Percentiles rank a stretch among this genome's conserved stretches.
Evolutionary conservation across 2,797 vertebrate species (phyloP).

Genomic region (Spizella passerina): DNA sequence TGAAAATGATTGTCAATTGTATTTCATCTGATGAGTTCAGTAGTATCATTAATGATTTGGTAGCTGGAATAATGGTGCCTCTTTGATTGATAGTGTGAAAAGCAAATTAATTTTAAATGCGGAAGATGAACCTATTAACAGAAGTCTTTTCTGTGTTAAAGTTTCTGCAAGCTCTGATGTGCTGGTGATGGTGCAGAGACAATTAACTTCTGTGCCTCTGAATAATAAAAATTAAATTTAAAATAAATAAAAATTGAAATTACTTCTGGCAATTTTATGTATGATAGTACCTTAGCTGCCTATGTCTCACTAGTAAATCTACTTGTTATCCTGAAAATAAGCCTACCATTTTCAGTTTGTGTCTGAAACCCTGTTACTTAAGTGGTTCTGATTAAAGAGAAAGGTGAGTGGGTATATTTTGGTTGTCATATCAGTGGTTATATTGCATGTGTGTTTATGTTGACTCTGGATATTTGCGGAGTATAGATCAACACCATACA

Average conservation of each 20-base stretch:
- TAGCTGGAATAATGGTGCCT: not conserved
- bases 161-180: not conserved
- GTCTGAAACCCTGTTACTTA: not conserved
- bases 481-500: not conserved
- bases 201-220: not conserved
- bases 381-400: not conserved
- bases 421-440: fast-evolving
- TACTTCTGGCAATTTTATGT: not conserved
- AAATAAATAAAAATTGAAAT: not conserved
- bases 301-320: not conserved
- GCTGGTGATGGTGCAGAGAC: not conserved
- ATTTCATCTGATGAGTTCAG: not conserved
- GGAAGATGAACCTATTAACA: not conserved
- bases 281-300: not conserved
- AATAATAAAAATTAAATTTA: not conserved
- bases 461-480: not conserved
- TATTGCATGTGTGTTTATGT: not conserved
- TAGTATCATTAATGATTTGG: not conserved
- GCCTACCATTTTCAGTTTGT: not conserved
- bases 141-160: not conserved
- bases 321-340: not conserved
- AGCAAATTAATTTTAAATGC: not conserved
- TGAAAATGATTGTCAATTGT: not conserved
- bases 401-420: fast-evolving
- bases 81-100: not conserved